Percentiles rank a stretch among this genome's conserved stretches.
These are phyloP conservation scores for Torymus tubicola DNA, from an alignment of 2,888 invertebrate genomes.

Conservation along the genomic window DNA sequence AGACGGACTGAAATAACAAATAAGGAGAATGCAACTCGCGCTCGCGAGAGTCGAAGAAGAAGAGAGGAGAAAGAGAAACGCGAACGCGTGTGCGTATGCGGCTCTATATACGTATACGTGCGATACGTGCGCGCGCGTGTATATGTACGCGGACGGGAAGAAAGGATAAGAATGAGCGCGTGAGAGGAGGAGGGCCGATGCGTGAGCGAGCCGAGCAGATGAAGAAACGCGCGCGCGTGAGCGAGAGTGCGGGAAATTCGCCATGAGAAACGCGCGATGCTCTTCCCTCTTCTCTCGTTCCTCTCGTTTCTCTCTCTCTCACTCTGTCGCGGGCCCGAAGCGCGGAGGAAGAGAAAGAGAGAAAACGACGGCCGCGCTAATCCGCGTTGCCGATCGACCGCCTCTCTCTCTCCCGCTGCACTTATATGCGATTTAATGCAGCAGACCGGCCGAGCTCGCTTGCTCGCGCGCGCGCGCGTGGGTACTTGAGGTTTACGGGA, in stretches of 20 bases:
- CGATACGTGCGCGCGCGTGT: not conserved
- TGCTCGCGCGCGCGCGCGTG: slow-evolving; percentile 27
- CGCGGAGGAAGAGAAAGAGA: not conserved
- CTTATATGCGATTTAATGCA: slow-evolving; percentile 53
- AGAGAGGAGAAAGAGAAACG: slow-evolving; percentile 39
- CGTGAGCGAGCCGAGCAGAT: not conserved
- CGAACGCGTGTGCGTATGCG: not conserved
- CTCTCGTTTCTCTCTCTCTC: slow-evolving; percentile 1
- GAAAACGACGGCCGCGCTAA: slow-evolving; percentile 63
- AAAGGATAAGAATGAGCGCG: not conserved
- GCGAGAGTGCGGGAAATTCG: slow-evolving; percentile 38
- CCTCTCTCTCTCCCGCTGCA: slow-evolving; percentile 35
- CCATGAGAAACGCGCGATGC: slow-evolving; percentile 21
- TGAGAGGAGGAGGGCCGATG: not conserved
- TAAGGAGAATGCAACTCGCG: slow-evolving; percentile 49
- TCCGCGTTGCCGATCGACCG: slow-evolving; percentile 72
- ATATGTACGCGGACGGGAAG: not conserved
- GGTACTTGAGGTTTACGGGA: slow-evolving; percentile 57
- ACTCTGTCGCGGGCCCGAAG: not conserved
- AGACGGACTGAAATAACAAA: slow-evolving; percentile 56
- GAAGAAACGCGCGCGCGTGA: slow-evolving; percentile 1
- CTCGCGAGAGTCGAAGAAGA: slow-evolving; percentile 28
- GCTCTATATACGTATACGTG: not conserved
- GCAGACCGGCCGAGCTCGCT: not conserved
- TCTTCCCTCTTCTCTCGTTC: not conserved